Evolutionary conservation across 53 echinoderm and acorn worm genomes (phyloP).

Genomic region (Astropecten irregularis): DNA sequence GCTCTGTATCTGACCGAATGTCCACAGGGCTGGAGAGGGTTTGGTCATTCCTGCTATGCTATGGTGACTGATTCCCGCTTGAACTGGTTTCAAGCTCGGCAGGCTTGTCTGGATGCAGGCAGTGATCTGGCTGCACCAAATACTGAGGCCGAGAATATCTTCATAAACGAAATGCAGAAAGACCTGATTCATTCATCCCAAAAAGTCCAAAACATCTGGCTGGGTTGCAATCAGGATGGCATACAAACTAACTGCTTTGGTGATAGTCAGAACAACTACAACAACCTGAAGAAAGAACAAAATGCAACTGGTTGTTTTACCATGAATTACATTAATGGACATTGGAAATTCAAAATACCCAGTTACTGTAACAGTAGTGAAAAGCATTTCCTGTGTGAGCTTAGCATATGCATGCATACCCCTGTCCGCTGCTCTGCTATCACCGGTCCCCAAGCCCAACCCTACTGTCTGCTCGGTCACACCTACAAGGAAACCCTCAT

Average conservation of each 20-base stretch:
- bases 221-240: constrained; percentile 1
- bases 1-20: too few relatives aligned
- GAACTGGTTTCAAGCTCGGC: constrained; percentile 17
- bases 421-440: not conserved
- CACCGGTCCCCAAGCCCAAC: not conserved
- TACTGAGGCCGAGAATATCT: constrained; percentile 10
- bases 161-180: constrained; percentile 2
- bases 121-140: constrained; percentile 22
- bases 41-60: constrained; percentile 24
- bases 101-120: not conserved
- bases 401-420: not conserved
- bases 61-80: not conserved
- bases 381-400: constrained; percentile 20
- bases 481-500: constrained; percentile 8
- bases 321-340: constrained; percentile 5
- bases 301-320: not conserved
- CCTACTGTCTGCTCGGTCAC: constrained; percentile 34
- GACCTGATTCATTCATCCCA: not conserved
- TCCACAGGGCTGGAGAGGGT: not conserved
- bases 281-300: not conserved
- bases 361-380: not conserved
- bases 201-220: not conserved
- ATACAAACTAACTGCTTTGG: not conserved
- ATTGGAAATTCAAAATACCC: not conserved
- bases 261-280: not conserved